Evolutionary conservation across 2,888 invertebrate species (phyloP), one percentile per base, ranked within the genome.

Genomic region (Cyclophora punctaria): DNA sequence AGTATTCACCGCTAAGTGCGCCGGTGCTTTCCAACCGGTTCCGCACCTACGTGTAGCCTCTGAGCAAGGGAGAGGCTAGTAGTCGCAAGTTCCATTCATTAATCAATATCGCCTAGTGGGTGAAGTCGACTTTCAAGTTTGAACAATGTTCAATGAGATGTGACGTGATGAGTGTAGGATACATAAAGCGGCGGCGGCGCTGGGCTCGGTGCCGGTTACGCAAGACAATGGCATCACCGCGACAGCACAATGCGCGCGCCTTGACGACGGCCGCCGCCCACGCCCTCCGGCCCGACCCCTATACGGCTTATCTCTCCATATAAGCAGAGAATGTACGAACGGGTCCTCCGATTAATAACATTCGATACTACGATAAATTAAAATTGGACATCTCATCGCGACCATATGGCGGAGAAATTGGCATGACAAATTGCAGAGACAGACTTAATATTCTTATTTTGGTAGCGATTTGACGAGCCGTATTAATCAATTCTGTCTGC

Each of bases 1-100:
- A 56, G 64, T 64, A 58, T 64, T 62, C 66, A 62, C 63, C 59
- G 60, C 67, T 75, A 69, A 75, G 71, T 69, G 66, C 67, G 64
- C 54, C 60, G 67, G 69, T 66, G 71, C 81, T 83, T 83, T 83
- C 82, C 57, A 84, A 82, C 83, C 79, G 80, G 83, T 83, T 81
- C 56, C 58, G 41, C 53, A 46, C 56, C 55, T 56, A 46, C 33
- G 44, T 42, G 53, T 34, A 45, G 48, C 51, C 62, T 63, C 20
- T 20, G 20, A 20, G 20, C 20, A 60, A 61, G 63, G 64, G 66
- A 67, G 68, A 62, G 66, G 53, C 54, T 57, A 35, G 56, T 62
- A 57, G 63, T 63, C 57, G 59, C 63, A 60, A 63, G 67, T 59
- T 57, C 61, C 59, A 61, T 68, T 70, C 60, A 56, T 62, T 53